phyloP scores from a whole-genome alignment of 2,888 invertebrate genomes.

The Lycia hirtaria region DNA sequence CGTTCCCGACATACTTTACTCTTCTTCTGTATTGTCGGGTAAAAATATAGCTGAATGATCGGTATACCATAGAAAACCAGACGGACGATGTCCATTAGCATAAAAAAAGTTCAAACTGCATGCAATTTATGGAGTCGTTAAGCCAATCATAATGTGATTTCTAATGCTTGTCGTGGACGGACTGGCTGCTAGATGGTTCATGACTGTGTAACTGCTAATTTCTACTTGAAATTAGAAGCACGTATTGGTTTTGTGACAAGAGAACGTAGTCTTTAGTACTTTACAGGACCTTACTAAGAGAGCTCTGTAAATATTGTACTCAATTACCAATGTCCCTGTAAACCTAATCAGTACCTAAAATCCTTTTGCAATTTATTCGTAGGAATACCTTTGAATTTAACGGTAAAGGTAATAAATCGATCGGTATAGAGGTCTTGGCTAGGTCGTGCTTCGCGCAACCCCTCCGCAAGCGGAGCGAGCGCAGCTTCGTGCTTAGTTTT shows the following conservation, averaged over 20 bases:
- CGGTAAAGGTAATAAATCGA: slow-evolving; percentile 44
- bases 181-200: neutral
- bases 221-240: slow-evolving; percentile 3
- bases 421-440: slow-evolving; percentile 39
- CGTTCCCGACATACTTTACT: no score
- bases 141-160: slow-evolving; percentile 41
- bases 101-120: slow-evolving; percentile 44
- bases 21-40: no score
- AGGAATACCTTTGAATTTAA: slow-evolving; percentile 32
- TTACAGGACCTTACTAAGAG: neutral
- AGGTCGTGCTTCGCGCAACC: slow-evolving; percentile 42
- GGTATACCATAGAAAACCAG: neutral
- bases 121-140: slow-evolving; percentile 49
- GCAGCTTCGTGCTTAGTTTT: slow-evolving; percentile 53
- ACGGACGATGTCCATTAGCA: slow-evolving; percentile 49
- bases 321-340: no score
- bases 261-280: neutral
- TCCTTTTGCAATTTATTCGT: no score
- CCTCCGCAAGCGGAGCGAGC: slow-evolving; percentile 41
- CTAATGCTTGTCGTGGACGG: slow-evolving; percentile 23
- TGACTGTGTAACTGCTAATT: neutral
- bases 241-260: neutral
- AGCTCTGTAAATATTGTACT: neutral
- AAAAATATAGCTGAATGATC: neutral
- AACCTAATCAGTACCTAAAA: neutral